These are phyloP conservation scores for Albula goreensis DNA, from an alignment of 2,113 vertebrate species.

Conservation along the genomic window DNA sequence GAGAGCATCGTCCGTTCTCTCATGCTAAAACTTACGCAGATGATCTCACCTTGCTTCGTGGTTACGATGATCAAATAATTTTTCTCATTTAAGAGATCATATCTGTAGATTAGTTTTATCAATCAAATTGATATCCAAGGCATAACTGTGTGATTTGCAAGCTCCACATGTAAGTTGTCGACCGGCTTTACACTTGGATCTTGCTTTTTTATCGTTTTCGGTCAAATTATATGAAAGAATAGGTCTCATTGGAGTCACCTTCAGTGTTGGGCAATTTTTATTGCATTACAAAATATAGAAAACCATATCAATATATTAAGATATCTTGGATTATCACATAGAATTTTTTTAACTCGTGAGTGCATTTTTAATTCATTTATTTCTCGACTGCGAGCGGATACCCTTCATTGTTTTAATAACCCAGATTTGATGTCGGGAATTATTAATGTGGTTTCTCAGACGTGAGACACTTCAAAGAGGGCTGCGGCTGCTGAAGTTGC, in stretches of 20 bases:
- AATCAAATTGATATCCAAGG: neutral
- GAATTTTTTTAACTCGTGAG: slow-evolving; percentile 9
- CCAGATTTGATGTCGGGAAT: slow-evolving; percentile 44
- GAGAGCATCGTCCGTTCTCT: neutral
- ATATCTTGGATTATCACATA: slow-evolving; percentile 1
- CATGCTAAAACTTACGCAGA: neutral
- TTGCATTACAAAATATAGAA: slow-evolving; percentile 2
- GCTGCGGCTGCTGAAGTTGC: slow-evolving; percentile 39
- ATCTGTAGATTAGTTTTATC: neutral
- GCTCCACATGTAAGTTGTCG: neutral
- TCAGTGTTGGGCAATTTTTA: neutral
- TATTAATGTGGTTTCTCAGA: slow-evolving; percentile 45
- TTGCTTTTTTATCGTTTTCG: neutral
- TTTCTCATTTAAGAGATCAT: neutral
- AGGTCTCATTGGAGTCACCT: neutral
- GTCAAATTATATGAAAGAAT: neutral
- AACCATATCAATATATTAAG: slow-evolving; percentile 20
- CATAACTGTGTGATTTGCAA: neutral
- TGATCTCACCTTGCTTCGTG: neutral
- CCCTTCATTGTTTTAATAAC: slow-evolving; percentile 38
- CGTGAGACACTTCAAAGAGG: slow-evolving; percentile 44
- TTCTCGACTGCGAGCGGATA: slow-evolving; percentile 24
- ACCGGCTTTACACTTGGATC: neutral
- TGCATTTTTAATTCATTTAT: slow-evolving; percentile 35
- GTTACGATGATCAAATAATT: neutral